These are phyloP conservation scores for Cynodonichthys magdalenae DNA, from an alignment of 2,797 vertebrate genomes.

Conservation along the genomic window DNA sequence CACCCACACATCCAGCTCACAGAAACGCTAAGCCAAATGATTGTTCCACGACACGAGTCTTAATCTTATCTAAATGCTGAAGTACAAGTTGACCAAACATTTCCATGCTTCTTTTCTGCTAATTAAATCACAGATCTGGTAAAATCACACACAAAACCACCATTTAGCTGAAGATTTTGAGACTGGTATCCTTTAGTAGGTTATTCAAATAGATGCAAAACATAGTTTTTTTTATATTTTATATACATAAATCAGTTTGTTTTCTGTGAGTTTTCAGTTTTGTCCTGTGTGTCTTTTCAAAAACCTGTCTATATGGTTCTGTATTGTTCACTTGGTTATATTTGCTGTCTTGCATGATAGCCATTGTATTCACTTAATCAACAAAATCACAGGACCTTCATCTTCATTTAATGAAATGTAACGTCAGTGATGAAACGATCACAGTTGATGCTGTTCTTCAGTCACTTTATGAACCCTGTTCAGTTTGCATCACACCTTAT, in stretches of 20 bases:
- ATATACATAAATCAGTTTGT: not conserved
- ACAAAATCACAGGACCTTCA: not conserved
- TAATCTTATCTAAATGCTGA: too few relatives aligned
- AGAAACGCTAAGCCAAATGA: too few relatives aligned
- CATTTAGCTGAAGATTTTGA: too few relatives aligned
- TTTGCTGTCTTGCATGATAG: constrained; percentile 18
- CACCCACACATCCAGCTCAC: too few relatives aligned
- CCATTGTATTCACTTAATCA: not conserved
- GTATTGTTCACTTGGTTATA: constrained; percentile 12
- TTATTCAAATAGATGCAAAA: not conserved
- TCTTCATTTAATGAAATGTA: constrained; percentile 13
- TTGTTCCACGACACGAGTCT: too few relatives aligned
- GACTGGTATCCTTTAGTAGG: too few relatives aligned
- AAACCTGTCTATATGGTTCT: constrained; percentile 21
- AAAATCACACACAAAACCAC: too few relatives aligned
- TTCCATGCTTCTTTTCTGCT: too few relatives aligned
- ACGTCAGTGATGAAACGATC: not conserved
- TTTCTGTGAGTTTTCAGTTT: constrained; percentile 23
- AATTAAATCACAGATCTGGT: too few relatives aligned
- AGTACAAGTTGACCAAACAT: too few relatives aligned
- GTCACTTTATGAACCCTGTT: constrained; percentile 21
- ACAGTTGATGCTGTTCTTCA: constrained; percentile 10
- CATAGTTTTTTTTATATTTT: not conserved
- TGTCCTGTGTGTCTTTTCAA: constrained; percentile 16
- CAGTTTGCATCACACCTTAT: constrained; percentile 13